These are phyloP conservation scores for Eilema caniola DNA, from an alignment of 2,888 invertebrate genomes.

Conservation along the genomic window DNA sequence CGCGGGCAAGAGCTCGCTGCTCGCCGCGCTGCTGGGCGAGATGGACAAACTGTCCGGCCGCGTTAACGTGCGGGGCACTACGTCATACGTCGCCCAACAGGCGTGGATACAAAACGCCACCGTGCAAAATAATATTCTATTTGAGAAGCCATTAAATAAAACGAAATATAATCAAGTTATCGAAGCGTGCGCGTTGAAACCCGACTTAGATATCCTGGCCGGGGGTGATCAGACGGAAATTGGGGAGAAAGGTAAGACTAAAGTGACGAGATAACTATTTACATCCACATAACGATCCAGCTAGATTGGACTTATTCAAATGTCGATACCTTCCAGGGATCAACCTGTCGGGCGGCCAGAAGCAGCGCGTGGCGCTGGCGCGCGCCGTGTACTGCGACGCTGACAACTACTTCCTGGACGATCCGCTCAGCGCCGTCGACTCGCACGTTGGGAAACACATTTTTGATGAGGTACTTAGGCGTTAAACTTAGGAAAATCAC, in stretches of 20 bases:
- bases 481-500: not conserved
- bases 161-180: slow-evolving; percentile 92
- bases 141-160: slow-evolving; percentile 92
- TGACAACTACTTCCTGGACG: slow-evolving; percentile 97
- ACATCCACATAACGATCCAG: too few relatives aligned
- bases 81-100: slow-evolving; percentile 97
- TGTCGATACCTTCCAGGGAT: too few relatives aligned
- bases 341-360: slow-evolving; percentile 94
- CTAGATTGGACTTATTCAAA: too few relatives aligned
- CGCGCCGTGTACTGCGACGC: slow-evolving; percentile 95
- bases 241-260: slow-evolving; percentile 95
- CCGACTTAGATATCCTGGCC: slow-evolving; percentile 97
- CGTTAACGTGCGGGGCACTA: slow-evolving; percentile 89
- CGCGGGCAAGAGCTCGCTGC: slow-evolving; percentile 95
- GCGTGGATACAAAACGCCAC: slow-evolving; percentile 99
- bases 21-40: slow-evolving; percentile 95
- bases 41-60: slow-evolving; percentile 94
- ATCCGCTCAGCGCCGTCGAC: slow-evolving; percentile 98
- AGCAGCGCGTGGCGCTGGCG: slow-evolving; percentile 95
- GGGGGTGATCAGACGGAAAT: slow-evolving; percentile 99
- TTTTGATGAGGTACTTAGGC: slow-evolving; percentile 93
- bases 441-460: slow-evolving; percentile 99
- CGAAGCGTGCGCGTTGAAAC: slow-evolving; percentile 95
- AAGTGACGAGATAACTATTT: too few relatives aligned
- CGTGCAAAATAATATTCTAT: slow-evolving; percentile 96